Base-by-base conservation (phyloP, 2,888 invertebrate species). In the Strigamia transsilvanica region DNA sequence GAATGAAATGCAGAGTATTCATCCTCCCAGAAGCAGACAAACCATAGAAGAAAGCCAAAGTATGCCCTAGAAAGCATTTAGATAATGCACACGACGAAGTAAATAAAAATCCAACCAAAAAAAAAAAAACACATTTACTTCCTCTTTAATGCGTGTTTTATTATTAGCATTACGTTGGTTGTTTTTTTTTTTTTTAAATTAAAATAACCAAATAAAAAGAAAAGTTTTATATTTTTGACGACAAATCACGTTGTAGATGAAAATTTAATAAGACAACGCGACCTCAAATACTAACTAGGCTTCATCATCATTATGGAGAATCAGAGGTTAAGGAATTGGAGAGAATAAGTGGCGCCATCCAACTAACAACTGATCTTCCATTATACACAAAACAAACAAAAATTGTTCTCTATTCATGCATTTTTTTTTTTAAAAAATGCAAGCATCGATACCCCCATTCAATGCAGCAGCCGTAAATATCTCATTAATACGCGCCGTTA, bases 401-500 rank as follows among this genome's bases (percentile, higher is more conserved):
- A 46, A 46, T 46, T n/a, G n/a, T 4, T 46, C 13, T n/a, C 38
- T 38, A 9, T 38, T 38, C 10, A 38, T 6, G 6, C 6, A 38
- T 9, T 9, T 6, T 5, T n/a, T n/a, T n/a, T n/a, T n/a, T n/a
- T n/a, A 0, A 46, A 46, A 46, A 46, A 46, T 46, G 12, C 5
- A n/a, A 56, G 7, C 9, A 18, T 56, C n/a, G n/a, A 56, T 18
- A 18, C 3, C n/a, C 6, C 56, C 9, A 18, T 56, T 56, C 18
- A n/a, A 73, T 27, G 27, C 73, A 9, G 1, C 23, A 13, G 7
- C 21, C 13, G 2, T 73, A 32, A 73, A 32, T 32, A 32, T 6
- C 27, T 73, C 27, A 73, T 73, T 73, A 73, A 73, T 73, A 73
- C 73, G 73, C 32, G 6, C 9, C 73, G 12, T 32, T 73, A 73